These are phyloP conservation scores for Ormyrus pomaceus DNA, from an alignment of 2,888 invertebrate species.

Conservation along the genomic window DNA sequence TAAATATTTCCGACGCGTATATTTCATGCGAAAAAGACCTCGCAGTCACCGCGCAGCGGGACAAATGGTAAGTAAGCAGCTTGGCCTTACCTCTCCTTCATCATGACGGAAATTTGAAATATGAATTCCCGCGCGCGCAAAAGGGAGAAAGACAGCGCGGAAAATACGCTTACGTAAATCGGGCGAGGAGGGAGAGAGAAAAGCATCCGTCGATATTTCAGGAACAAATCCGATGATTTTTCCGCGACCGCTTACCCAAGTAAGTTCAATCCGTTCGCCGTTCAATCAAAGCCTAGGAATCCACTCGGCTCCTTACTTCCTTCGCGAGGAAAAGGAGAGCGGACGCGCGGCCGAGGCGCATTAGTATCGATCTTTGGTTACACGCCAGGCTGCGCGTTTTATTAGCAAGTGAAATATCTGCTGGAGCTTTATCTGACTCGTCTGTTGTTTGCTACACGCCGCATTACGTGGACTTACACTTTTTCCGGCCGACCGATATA, in stretches of 20 bases:
- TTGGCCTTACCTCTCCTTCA: too few species aligned
- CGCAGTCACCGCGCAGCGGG: too few species aligned
- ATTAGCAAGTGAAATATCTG: constrained; percentile 41
- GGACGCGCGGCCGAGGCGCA: background rate
- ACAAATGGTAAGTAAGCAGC: too few species aligned
- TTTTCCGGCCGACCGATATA: too few species aligned
- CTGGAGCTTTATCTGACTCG: too few species aligned
- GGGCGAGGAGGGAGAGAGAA: background rate
- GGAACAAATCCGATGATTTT: constrained; percentile 13
- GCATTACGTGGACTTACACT: too few species aligned
- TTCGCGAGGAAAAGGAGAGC: background rate
- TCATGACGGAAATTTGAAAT: too few species aligned
- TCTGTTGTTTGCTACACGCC: too few species aligned
- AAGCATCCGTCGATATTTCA: background rate
- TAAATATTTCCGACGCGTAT: too few species aligned
- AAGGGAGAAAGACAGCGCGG: background rate
- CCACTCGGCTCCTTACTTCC: background rate
- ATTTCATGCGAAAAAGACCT: too few species aligned
- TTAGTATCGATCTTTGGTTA: constrained; percentile 50
- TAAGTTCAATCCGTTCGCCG: constrained; percentile 11
- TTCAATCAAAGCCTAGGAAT: constrained; percentile 24
- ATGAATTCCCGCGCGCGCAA: too few species aligned
- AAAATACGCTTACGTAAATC: too few species aligned
- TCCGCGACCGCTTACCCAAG: background rate
- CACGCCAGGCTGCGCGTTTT: constrained; percentile 26